These are phyloP conservation scores for Sorex fumeus DNA, from an alignment of 2,113 vertebrate genomes.

Conservation along the genomic window DNA sequence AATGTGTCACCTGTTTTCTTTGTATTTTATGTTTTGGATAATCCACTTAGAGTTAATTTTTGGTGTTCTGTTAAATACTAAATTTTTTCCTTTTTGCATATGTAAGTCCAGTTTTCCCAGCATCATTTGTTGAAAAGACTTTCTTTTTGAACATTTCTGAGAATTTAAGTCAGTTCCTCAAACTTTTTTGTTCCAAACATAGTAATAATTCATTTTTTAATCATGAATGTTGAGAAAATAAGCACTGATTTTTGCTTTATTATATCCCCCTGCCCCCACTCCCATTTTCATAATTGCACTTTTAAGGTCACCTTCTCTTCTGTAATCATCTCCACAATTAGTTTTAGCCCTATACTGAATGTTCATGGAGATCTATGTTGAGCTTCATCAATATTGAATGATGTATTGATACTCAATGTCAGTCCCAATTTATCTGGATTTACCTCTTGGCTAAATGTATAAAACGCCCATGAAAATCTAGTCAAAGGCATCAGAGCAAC, in stretches of 20 bases:
- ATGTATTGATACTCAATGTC: neutral
- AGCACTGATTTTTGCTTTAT: neutral
- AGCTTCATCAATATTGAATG: neutral
- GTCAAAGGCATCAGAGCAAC: neutral
- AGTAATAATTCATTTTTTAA: neutral
- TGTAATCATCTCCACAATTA: neutral
- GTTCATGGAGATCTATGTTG: neutral
- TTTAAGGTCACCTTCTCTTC: neutral
- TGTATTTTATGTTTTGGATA: too few species aligned
- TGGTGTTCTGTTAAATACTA: too few species aligned
- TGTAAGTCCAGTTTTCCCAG: too few species aligned
- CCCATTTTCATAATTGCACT: neutral
- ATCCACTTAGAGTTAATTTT: too few species aligned
- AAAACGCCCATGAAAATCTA: neutral
- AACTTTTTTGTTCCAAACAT: too few species aligned
- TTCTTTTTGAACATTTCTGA: neutral
- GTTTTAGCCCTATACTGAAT: conserved; percentile 11
- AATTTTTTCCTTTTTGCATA: too few species aligned
- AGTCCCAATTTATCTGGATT: neutral
- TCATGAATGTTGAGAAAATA: neutral
- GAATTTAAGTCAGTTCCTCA: too few species aligned
- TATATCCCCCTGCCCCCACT: neutral
- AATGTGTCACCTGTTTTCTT: too few species aligned
- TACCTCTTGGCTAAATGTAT: neutral
- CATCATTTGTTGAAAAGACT: too few species aligned